Evolutionary conservation across 1,140 invertebrate species (phyloP).

Genomic region (Bilobella aurantiaca): DNA sequence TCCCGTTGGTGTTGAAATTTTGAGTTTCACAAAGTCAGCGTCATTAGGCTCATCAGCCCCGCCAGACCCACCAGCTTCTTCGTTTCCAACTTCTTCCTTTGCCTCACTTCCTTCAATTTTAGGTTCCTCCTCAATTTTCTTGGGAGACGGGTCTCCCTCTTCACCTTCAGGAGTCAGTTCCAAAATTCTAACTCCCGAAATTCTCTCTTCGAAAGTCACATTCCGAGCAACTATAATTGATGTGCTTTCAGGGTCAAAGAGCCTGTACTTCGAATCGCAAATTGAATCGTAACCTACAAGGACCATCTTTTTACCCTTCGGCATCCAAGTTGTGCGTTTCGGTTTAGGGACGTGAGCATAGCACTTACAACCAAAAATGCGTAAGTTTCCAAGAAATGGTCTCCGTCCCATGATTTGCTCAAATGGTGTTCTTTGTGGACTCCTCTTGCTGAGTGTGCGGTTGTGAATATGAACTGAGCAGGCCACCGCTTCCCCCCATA

Average conservation of each 20-base stretch:
- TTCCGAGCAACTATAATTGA: background rate
- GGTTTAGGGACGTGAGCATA: constrained; percentile 25
- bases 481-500: constrained; percentile 35
- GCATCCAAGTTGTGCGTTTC: constrained; percentile 27
- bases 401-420: constrained; percentile 35
- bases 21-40: background rate
- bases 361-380: constrained; percentile 37
- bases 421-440: constrained; percentile 26
- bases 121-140: background rate
- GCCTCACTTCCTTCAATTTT: background rate
- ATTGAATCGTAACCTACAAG: constrained; percentile 34
- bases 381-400: constrained; percentile 34
- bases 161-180: background rate
- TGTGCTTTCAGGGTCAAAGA: background rate
- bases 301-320: constrained; percentile 27
- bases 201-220: constrained; percentile 7
- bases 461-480: constrained; percentile 39
- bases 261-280: background rate
- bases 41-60: background rate
- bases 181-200: background rate
- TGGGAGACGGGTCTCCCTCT: background rate
- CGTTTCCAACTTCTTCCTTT: background rate
- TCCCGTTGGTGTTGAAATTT: background rate
- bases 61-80: background rate
- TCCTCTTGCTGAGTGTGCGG: constrained; percentile 7